phyloP scores from a whole-genome alignment of 2,888 invertebrate species.

The Aphodius sticticus region DNA sequence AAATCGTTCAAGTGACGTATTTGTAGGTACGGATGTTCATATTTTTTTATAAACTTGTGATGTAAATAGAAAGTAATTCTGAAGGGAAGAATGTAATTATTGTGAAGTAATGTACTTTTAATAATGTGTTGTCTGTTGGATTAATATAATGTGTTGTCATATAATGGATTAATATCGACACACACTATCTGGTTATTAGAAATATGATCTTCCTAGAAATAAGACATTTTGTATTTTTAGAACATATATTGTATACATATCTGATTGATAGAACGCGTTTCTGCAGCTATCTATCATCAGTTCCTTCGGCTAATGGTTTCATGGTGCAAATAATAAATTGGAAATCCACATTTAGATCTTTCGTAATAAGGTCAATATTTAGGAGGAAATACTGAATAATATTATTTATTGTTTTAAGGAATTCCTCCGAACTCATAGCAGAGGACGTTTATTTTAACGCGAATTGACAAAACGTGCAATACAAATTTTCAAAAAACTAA shows the following conservation, averaged over 20 bases:
- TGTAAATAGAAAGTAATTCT: no score
- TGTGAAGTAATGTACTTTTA: neutral
- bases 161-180: neutral
- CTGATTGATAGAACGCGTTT: no score
- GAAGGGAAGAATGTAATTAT: neutral
- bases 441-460: neutral
- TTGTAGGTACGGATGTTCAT: no score
- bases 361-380: neutral
- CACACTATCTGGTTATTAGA: neutral
- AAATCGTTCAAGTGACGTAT: neutral
- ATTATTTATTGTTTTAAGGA: neutral
- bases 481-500: no score
- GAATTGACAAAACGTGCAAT: neutral
- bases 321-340: neutral
- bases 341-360: neutral
- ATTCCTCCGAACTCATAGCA: neutral
- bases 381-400: neutral
- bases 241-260: neutral
- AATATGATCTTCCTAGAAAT: neutral
- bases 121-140: neutral
- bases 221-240: neutral
- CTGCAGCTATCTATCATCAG: no score
- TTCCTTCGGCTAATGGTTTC: no score
- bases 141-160: neutral
- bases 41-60: no score